phyloP scores from a whole-genome alignment of 1,140 invertebrate species.

The Oryzaephilus surinamensis region DNA sequence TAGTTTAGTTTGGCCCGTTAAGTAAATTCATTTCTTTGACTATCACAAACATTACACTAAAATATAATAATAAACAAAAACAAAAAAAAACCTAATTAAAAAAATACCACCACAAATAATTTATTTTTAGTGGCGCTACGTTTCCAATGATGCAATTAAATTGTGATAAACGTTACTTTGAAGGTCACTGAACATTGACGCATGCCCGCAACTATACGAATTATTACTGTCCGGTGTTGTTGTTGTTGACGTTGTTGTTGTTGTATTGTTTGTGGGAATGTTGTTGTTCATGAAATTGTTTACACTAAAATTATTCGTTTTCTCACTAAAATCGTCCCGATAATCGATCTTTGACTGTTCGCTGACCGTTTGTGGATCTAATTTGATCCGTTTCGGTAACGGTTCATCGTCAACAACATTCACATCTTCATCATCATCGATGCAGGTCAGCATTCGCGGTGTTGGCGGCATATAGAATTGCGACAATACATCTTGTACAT shows the following conservation, averaged over 20 bases:
- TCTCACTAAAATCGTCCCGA: not conserved
- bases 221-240: conserved; percentile 21
- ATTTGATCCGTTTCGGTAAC: conserved; percentile 26
- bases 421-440: conserved; percentile 47
- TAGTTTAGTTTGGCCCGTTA: too few species aligned
- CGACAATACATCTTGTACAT: conserved; percentile 50
- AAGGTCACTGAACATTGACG: conserved; percentile 46
- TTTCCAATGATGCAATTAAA: conserved; percentile 47
- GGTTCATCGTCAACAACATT: conserved; percentile 35
- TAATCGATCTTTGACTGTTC: not conserved
- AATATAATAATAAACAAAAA: too few species aligned
- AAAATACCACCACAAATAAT: too few species aligned
- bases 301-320: conserved; percentile 15
- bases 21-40: too few species aligned
- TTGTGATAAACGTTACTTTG: conserved; percentile 49
- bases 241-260: too few species aligned
- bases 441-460: conserved; percentile 53
- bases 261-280: conserved; percentile 18
- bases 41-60: too few species aligned
- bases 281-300: conserved; percentile 27
- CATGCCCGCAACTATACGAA: conserved; percentile 44
- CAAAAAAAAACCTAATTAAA: too few species aligned
- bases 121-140: too few species aligned
- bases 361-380: conserved; percentile 3
- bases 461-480: conserved; percentile 63